phyloP scores from a whole-genome alignment of 2,113 vertebrate species.

The Esox niger region DNA sequence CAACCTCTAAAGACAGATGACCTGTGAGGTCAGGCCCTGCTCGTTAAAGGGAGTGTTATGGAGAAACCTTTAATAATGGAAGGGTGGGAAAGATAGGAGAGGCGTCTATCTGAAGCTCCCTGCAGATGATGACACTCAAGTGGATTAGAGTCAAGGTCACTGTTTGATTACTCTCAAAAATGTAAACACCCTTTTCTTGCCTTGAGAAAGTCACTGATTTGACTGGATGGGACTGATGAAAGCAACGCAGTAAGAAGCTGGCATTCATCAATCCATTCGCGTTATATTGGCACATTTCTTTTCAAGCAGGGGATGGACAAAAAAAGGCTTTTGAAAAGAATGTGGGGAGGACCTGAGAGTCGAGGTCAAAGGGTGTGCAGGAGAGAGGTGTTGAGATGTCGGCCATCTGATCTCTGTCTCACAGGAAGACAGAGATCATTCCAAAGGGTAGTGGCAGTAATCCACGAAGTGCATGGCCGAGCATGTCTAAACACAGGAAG shows the following conservation, averaged over 20 bases:
- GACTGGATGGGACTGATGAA: background rate
- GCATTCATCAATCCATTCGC: no score
- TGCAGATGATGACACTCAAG: background rate
- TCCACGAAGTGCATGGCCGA: conserved; percentile 50
- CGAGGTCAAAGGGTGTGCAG: conserved; percentile 45
- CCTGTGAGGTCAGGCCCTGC: conserved; percentile 41
- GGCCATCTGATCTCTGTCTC: conserved; percentile 33
- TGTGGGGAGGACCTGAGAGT: no score
- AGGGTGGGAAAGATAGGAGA: background rate
- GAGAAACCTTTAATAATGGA: conserved; percentile 3
- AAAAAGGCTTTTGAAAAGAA: no score
- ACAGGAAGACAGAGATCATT: conserved; percentile 41
- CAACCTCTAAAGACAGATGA: conserved; percentile 41
- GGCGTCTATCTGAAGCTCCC: background rate
- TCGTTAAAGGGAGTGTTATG: conserved; percentile 32
- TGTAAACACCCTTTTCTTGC: no score
- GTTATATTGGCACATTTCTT: background rate
- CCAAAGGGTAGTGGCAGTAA: conserved; percentile 43
- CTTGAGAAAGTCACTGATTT: no score
- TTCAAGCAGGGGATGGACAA: background rate
- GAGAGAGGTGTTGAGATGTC: conserved; percentile 32
- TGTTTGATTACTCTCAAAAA: no score
- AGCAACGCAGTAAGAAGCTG: background rate
- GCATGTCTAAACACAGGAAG: conserved; percentile 19
- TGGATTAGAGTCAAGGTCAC: background rate